Base-by-base conservation (phyloP, 2,113 vertebrate genomes). In the Crocuta crocuta region DNA sequence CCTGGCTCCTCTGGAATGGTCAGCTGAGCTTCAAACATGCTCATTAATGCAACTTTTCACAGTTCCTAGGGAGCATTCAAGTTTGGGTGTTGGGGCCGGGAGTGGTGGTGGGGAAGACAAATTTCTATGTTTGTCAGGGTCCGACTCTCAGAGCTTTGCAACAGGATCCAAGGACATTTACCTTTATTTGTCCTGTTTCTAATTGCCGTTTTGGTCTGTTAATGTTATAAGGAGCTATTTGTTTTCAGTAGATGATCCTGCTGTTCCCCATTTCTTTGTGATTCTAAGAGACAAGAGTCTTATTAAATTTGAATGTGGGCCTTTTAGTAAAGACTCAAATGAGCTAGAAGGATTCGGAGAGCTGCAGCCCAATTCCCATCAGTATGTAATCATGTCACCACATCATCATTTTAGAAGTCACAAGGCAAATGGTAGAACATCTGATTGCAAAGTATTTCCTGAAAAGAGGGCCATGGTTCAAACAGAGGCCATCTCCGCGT, bases 1-100 rank as follows among this genome's bases (percentile, higher is more conserved):
- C 66, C 26, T 83, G 24, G 80, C 55, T 95, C 92, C 16, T 68
- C 95, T 15, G 31, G 31, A 95, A 82, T 81, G 95, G 45, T 89
- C 48, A 78, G 48, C 23, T 93, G 48, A 61, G 87, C 83, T 68
- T 24, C 23, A 94, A 88, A 80, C 10, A 79, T 61, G 4, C 11
- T 92, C 43, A 93, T 83, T 96, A 95, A 78, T 66, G 53, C 55
- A 50, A 48, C 16, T 70, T 83, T 82, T 53, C 78, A 61, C 19
- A 63, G 26, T 86, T 78, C 71, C 33, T n/a, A 90, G 50, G 68
- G 53, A 81, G 1, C 4, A 43, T 71, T 93, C 74, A 65, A 10
- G 23, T 35, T 82, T 84, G 66, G 39, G 16, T 21, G 71, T 97
- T 79, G 39, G 43, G 21, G 39, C 39, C 39, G 7, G 6, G 7